Evolutionary conservation across 2,797 vertebrate genomes (phyloP).

Genomic region (Bryconaethiops microstoma): DNA sequence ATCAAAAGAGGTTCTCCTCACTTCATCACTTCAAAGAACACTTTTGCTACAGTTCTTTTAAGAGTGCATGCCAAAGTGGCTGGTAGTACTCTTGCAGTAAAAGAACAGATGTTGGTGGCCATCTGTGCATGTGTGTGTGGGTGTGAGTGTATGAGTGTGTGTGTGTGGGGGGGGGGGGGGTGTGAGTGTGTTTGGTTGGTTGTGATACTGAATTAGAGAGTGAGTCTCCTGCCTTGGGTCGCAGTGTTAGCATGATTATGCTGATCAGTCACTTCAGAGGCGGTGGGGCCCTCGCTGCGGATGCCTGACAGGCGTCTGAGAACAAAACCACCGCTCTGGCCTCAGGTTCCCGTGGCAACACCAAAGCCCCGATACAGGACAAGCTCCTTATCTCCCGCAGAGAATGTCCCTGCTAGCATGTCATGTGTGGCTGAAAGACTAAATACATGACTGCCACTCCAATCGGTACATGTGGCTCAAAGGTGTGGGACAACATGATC

Average conservation of each 20-base stretch:
- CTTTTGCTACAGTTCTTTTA: background rate
- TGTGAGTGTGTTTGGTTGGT: constrained; percentile 6
- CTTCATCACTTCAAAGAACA: background rate
- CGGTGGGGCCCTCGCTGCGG: constrained; percentile 27
- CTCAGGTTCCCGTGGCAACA: constrained; percentile 40
- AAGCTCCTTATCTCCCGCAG: constrained; percentile 3
- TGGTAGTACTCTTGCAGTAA: constrained; percentile 7
- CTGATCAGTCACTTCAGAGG: constrained; percentile 43
- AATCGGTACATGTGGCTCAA: background rate
- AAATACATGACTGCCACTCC: background rate
- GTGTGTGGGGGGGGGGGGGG: background rate
- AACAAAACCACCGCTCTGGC: constrained; percentile 22
- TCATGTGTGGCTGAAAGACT: constrained; percentile 13
- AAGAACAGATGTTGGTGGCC: constrained; percentile 35
- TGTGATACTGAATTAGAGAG: background rate
- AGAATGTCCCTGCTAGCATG: background rate
- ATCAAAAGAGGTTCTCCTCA: background rate
- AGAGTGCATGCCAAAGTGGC: background rate
- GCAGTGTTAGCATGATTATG: constrained; percentile 27
- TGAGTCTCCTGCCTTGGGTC: background rate
- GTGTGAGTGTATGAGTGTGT: background rate
- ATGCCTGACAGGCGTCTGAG: constrained; percentile 36
- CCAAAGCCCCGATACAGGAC: constrained; percentile 25
- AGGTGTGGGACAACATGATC: background rate
- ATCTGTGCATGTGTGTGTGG: background rate